A percentile compares a stretch with the other conserved stretches of the same genome.
phyloP scores from a whole-genome alignment of 2,113 vertebrate genomes.

The Lanius ludovicianus region DNA sequence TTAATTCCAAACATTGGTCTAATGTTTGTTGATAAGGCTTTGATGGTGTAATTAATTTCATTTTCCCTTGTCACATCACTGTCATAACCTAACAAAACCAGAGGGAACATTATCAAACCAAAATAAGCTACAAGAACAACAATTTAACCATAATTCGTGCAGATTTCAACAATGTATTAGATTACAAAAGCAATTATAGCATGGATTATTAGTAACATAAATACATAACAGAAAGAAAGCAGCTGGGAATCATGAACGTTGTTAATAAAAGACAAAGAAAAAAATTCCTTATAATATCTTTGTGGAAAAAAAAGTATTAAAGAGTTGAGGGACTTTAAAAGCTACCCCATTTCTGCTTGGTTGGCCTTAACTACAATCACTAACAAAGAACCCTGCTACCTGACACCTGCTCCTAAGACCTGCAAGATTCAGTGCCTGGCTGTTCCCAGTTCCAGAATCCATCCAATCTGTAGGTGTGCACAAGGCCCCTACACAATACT shows the following conservation, averaged over 20 bases:
- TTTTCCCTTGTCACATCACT: constrained; percentile 97
- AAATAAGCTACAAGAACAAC: background rate
- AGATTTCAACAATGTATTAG: background rate
- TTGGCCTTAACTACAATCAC: background rate
- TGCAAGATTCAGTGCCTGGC: background rate
- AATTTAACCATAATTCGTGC: background rate
- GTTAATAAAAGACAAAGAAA: background rate
- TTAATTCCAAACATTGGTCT: constrained; percentile 93
- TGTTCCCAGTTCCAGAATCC: background rate
- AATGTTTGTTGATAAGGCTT: constrained; percentile 96
- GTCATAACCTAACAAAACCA: constrained; percentile 87
- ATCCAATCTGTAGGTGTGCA: background rate
- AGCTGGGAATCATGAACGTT: background rate
- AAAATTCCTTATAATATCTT: background rate
- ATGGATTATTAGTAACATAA: background rate
- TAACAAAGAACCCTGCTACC: background rate
- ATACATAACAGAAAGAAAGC: background rate
- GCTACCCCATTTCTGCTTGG: background rate
- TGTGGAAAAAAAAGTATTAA: background rate
- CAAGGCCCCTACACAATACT: background rate
- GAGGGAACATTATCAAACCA: background rate
- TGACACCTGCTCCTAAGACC: background rate
- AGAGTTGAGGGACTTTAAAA: background rate
- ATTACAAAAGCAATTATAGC: background rate
- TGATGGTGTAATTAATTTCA: constrained; percentile 95